These are phyloP conservation scores for Ranitomeya imitator DNA, from an alignment of 2,113 vertebrate species.

Conservation along the genomic window DNA sequence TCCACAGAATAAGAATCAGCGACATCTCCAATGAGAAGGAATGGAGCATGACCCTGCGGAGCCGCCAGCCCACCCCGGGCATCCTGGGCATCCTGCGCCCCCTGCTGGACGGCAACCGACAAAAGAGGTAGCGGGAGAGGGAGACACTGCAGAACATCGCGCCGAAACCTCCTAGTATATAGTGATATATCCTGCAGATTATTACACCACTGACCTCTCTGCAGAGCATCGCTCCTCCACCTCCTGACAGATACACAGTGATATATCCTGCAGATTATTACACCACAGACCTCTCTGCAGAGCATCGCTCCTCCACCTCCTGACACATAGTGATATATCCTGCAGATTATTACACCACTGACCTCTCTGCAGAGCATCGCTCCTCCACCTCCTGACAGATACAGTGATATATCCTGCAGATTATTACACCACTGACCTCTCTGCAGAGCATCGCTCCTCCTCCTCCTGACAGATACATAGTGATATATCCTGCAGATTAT, in stretches of 20 bases:
- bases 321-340: background rate
- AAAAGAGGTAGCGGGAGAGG: constrained; percentile 3
- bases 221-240: constrained; percentile 2
- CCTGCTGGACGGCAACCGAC: background rate
- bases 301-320: background rate
- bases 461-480: too few relatives aligned
- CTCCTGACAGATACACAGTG: too few relatives aligned
- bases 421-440: background rate
- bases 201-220: background rate
- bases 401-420: too few relatives aligned
- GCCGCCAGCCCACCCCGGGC: background rate
- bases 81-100: background rate
- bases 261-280: background rate
- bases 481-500: constrained; percentile 13
- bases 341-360: background rate
- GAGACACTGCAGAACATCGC: too few relatives aligned
- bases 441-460: constrained; percentile 12
- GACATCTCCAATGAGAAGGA: background rate
- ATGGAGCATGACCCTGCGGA: constrained; percentile 14
- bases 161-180: background rate
- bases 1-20: background rate
- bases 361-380: background rate
- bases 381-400: background rate
- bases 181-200: background rate
- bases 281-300: background rate